Percentiles rank a stretch among this genome's conserved stretches.
Conservation (phyloP, 2,113 vertebrate species). For the Turnix velox region DNA sequence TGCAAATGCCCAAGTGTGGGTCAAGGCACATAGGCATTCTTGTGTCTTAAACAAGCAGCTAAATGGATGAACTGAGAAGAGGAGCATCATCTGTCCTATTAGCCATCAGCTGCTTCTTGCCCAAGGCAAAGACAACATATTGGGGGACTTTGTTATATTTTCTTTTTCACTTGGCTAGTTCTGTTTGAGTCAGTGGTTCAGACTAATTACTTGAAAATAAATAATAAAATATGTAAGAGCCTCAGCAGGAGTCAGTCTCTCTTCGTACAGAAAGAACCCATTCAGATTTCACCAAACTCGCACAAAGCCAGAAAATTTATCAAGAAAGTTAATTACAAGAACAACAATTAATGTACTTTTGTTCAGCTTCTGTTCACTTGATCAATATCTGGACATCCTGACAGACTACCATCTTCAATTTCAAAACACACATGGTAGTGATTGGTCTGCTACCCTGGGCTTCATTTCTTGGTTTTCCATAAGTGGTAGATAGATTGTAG, state of each 20-base stretch:
- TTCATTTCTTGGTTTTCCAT: not conserved
- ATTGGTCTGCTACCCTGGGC: not conserved
- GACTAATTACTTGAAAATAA: constrained; percentile 63
- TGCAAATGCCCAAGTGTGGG: not conserved
- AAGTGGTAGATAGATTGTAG: not conserved
- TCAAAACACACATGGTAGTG: not conserved
- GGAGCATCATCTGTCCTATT: constrained; percentile 64
- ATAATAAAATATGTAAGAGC: constrained; percentile 45
- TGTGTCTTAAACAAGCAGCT: constrained; percentile 60
- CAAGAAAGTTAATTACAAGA: not conserved
- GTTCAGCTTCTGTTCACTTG: not conserved
- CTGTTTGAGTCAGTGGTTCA: constrained; percentile 60
- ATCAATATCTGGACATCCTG: not conserved
- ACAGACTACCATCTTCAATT: not conserved
- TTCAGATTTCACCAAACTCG: not conserved
- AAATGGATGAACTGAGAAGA: constrained; percentile 56
- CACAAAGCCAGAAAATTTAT: not conserved
- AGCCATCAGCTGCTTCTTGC: constrained; percentile 50
- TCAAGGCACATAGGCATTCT: constrained; percentile 21
- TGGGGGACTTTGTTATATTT: constrained; percentile 61
- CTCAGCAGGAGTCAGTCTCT: not conserved
- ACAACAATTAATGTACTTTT: not conserved
- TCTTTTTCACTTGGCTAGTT: constrained; percentile 65
- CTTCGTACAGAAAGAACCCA: not conserved
- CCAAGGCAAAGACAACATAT: constrained; percentile 56